Conservation (phyloP, 2,797 vertebrate species). For the Neopelma chrysocephalum region DNA sequence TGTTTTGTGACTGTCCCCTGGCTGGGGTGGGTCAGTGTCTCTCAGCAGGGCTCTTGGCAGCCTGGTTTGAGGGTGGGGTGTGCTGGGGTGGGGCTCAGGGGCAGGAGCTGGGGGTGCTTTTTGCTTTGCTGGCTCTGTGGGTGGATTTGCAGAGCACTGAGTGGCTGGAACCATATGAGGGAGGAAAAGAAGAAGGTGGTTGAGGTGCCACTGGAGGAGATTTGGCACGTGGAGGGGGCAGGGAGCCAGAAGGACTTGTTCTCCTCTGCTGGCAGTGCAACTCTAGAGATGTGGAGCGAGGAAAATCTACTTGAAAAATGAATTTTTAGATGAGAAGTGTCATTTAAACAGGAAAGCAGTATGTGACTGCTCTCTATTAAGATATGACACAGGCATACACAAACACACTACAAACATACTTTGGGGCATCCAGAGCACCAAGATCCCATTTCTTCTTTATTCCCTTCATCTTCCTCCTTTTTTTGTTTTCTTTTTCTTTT, state of each 20-base stretch:
- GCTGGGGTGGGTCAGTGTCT: fast-evolving
- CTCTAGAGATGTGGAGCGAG: not conserved
- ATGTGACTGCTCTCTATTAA: not conserved
- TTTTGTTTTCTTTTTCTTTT: too few relatives aligned
- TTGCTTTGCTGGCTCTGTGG: not conserved
- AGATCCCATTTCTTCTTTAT: not conserved
- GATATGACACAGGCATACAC: not conserved
- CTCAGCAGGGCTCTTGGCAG: fast-evolving
- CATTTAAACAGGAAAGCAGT: not conserved
- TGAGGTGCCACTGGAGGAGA: not conserved
- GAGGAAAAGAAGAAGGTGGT: not conserved
- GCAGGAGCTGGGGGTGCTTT: not conserved
- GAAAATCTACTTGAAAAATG: slow-evolving; percentile 33
- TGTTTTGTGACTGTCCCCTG: not conserved
- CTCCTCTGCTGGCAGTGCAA: not conserved
- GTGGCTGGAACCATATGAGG: not conserved
- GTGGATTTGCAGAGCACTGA: not conserved
- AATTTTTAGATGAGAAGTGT: not conserved
- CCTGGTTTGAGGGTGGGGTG: not conserved
- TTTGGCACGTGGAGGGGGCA: not conserved
- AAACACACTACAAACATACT: not conserved
- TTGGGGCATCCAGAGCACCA: not conserved
- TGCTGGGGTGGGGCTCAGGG: fast-evolving
- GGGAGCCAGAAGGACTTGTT: slow-evolving; percentile 42
- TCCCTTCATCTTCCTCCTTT: fast-evolving